Percentiles rank a stretch among this genome's conserved stretches.
phyloP scores from a whole-genome alignment of 2,888 invertebrate genomes.

The Allacma fusca region DNA sequence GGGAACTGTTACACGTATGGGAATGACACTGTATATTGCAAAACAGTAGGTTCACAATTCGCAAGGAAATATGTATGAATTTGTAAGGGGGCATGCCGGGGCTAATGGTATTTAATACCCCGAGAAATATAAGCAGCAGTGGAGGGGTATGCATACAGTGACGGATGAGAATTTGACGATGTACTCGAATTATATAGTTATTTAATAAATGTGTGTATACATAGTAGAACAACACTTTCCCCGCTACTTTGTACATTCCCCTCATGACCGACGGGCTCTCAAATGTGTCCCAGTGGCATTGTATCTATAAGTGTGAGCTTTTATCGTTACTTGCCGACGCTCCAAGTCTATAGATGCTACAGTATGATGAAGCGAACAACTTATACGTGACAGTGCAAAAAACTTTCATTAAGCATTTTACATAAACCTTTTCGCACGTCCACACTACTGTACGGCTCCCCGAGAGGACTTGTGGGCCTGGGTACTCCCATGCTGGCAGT shows the following conservation, averaged over 20 bases:
- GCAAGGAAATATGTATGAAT: too few relatives aligned
- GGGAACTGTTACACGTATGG: too few relatives aligned
- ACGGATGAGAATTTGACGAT: too few relatives aligned
- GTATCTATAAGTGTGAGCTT: conserved; percentile 1
- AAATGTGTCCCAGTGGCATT: conserved; percentile 12
- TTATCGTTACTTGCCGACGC: not conserved
- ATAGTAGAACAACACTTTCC: not conserved
- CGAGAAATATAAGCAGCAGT: too few relatives aligned
- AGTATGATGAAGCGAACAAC: not conserved
- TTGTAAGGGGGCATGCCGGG: too few relatives aligned
- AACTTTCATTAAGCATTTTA: conserved; percentile 7
- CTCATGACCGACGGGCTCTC: not conserved
- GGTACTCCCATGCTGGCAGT: not conserved
- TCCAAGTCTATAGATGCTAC: not conserved
- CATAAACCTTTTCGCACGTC: conserved; percentile 16
- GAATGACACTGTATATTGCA: too few relatives aligned
- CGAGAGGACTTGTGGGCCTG: not conserved
- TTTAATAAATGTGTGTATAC: too few relatives aligned
- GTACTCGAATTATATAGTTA: too few relatives aligned
- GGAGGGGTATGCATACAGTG: too few relatives aligned
- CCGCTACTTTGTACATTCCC: not conserved
- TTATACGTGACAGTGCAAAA: not conserved
- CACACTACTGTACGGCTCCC: not conserved
- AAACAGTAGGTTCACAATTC: too few relatives aligned
- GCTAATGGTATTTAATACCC: too few relatives aligned